Evolutionary conservation across 1,140 invertebrate species (phyloP), one percentile per base, ranked within the genome.

Genomic region (Diachasma alloeum): DNA sequence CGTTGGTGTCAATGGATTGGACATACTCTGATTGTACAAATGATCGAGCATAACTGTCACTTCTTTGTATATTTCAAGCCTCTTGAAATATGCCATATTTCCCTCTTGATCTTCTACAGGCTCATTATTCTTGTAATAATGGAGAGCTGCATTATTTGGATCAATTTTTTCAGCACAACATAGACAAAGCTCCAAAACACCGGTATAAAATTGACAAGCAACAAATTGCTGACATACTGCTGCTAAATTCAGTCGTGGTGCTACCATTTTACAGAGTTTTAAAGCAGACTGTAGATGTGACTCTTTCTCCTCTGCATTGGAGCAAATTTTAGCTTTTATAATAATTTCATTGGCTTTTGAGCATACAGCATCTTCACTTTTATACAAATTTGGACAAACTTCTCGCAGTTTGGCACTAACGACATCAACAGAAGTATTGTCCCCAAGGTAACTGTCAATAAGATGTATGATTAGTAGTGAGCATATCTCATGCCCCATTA

Each of bases 291-390:
- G 90, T 1, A 98, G 88, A 85, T 94, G 92, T 76, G 93, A 91
- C 81, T 95, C 93, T 82, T 93, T 93, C 83, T 94, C 96, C 75
- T 92, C 91, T 70, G 90, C 87, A 90, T 93, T 96, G 75, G 89
- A 91, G 72, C 91, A 91, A 56, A 80, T 92, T 86, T 94, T 95
- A 0, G 96, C 94, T 84, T 94, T 94, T 81, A 96, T 92, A 19
- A 98, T 90, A 78, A 97, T 93, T 89, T 98, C 97, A 83, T 96
- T 97, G 0, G 96, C 96, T 91, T 98, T 97, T 19, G 97, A 94
- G 87, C 96, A 97, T 39, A 97, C 95, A 17, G 97, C 98, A 91
- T 99, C 98, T 91, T 99, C 98, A 82, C 94, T 94, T 81, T 95
- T 95, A 84, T 98, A 99, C 0, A 99, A 91, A 82, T 94, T 95